Conservation (phyloP, 2,888 invertebrate genomes). For the Choreutis nemorana region DNA sequence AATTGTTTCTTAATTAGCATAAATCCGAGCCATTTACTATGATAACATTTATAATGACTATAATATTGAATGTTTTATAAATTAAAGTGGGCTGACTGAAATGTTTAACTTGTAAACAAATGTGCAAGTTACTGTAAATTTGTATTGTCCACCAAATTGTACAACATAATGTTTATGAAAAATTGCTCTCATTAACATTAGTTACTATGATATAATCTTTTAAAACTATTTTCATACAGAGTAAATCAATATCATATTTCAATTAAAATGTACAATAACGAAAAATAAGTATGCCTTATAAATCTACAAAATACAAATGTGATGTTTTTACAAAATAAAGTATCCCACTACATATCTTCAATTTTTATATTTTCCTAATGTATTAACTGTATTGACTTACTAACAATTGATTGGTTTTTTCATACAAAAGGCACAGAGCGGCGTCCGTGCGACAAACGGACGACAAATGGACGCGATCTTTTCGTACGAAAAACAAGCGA, state of each 20-base stretch:
- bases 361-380: too few species aligned
- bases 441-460: too few species aligned
- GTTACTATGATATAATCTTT: too few species aligned
- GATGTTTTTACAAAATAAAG: conserved; percentile 10
- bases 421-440: too few species aligned
- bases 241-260: too few species aligned
- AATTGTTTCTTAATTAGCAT: conserved; percentile 22
- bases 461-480: too few species aligned
- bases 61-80: conserved; percentile 14
- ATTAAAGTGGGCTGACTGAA: conserved; percentile 13
- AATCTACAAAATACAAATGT: conserved; percentile 11
- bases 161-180: conserved; percentile 3
- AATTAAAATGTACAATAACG: conserved; percentile 2
- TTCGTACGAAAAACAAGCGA: too few species aligned
- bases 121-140: conserved; percentile 10
- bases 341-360: conserved; percentile 5
- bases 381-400: too few species aligned
- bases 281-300: conserved; percentile 16
- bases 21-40: conserved; percentile 60
- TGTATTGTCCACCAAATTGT: conserved; percentile 9
- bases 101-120: conserved; percentile 1
- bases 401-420: too few species aligned
- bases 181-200: conserved; percentile 9
- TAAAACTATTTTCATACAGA: too few species aligned
- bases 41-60: too few species aligned